A percentile compares a stretch with the other conserved stretches of the same genome.
phyloP scores from a whole-genome alignment of 2,113 vertebrate genomes.

The Cyanistes caeruleus region DNA sequence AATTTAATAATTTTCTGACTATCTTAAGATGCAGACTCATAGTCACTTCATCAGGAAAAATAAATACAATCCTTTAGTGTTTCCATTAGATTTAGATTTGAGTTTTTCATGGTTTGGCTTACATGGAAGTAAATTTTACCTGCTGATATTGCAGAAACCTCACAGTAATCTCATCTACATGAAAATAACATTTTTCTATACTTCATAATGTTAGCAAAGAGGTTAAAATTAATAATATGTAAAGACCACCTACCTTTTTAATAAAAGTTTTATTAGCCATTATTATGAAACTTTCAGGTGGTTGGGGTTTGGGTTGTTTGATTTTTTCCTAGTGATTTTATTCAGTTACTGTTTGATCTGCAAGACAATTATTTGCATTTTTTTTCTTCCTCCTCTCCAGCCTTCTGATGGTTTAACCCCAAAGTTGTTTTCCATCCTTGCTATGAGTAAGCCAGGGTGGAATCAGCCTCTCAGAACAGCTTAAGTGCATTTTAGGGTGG shows the following conservation, averaged over 20 bases:
- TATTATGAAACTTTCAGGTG: neutral
- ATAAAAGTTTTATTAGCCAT: neutral
- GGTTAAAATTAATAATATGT: neutral
- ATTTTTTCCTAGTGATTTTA: neutral
- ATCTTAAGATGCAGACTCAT: neutral
- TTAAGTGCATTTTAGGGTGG: neutral
- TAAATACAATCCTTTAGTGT: neutral
- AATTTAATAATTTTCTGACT: neutral
- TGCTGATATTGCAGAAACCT: neutral
- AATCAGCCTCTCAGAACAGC: neutral
- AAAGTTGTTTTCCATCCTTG: neutral
- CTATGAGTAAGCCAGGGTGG: neutral
- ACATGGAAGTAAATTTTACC: neutral
- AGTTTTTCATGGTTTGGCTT: neutral
- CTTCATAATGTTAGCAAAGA: neutral
- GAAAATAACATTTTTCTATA: neutral
- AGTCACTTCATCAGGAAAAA: neutral
- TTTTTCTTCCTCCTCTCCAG: neutral
- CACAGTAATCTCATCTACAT: neutral
- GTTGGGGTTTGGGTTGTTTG: neutral
- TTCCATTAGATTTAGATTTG: neutral
- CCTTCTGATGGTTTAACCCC: neutral
- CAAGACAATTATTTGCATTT: neutral
- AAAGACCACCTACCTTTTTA: neutral
- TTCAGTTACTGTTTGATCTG: neutral